Evolutionary conservation across 1,140 invertebrate genomes (phyloP), one percentile per base, ranked within the genome.

Genomic region (Papilio aristodemus): DNA sequence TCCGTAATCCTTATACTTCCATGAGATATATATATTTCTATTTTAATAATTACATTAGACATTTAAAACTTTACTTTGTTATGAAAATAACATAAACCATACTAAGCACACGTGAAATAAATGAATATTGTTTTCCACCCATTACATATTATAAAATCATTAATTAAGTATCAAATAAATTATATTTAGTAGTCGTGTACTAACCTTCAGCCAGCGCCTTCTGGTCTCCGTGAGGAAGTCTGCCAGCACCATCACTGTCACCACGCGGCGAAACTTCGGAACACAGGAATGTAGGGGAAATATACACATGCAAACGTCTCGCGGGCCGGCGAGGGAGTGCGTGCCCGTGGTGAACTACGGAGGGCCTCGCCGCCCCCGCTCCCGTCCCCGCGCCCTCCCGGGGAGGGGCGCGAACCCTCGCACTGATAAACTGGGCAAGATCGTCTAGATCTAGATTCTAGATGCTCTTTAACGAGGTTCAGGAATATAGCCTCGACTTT

Each of bases 181-280:
- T 50, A 14, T 41, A 69, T 39, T 6, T 58, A 54, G 4, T 57
- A 69, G 37, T 25, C 57, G 63, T 39, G 68, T 14, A 75, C 85
- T 70, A 39, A 90, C 87, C 84, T 90, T 87, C 46, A 88, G 59
- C 87, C 87, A 90, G 59, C 86, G 79, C 75, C 80, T 79, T 58
- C 87, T 76, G 4, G 87, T 90, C 67, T 90, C 87, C 36, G 86
- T 86, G 63, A 90, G 71, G 41, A 90, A 86, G 41, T 90, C 85
- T 27, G 86, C 78, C 19, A 90, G 73, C 77, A 90, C 86, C 87
- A 90, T 90, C 66, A 70, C 59, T 62, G n/a, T 75, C 58, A 74
- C 78, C 71, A 68, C 37, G 73, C 72, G 57, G 22, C 36, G 36
- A 38, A 37, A 62, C 59, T 62, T 62, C n/a, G 14, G 25, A 57